A percentile compares a stretch with the other conserved stretches of the same genome.
Evolutionary conservation across 2,113 vertebrate genomes (phyloP).

Genomic region (Bungarus multicinctus): DNA sequence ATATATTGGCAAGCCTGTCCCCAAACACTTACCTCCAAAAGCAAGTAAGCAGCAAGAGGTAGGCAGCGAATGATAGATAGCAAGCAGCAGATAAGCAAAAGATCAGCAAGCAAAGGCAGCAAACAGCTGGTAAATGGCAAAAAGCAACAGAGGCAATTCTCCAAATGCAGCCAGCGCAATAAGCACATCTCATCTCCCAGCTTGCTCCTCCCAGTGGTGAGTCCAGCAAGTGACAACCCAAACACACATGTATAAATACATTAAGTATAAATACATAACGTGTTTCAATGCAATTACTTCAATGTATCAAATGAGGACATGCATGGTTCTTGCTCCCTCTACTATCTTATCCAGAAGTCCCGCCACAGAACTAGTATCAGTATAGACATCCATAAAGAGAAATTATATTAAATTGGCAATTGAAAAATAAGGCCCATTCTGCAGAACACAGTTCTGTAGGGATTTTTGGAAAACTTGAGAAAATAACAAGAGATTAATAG

Average conservation of each 20-base stretch:
- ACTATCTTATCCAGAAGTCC: neutral
- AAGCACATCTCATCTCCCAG: neutral
- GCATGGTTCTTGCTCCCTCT: neutral
- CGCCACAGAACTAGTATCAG: neutral
- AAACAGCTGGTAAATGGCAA: neutral
- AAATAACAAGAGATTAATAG: slow-evolving; percentile 4
- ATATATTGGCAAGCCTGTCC: neutral
- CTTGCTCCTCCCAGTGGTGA: neutral
- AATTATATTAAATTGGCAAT: slow-evolving; percentile 52
- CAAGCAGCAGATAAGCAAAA: neutral
- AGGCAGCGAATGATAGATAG: neutral
- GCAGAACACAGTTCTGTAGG: slow-evolving; percentile 41
- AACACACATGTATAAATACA: neutral
- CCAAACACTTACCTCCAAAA: neutral
- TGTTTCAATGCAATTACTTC: neutral
- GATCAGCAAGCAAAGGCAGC: neutral
- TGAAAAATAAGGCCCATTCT: slow-evolving; percentile 49
- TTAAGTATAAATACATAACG: neutral
- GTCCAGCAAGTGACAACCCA: neutral
- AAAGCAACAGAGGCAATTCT: neutral
- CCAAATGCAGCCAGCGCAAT: neutral
- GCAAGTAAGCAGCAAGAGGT: neutral
- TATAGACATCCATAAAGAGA: slow-evolving; percentile 38
- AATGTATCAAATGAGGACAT: neutral
- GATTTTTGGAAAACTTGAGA: slow-evolving; percentile 36